Conservation (phyloP, 2,888 invertebrate species). For the Pachliopta kotzebuea region DNA sequence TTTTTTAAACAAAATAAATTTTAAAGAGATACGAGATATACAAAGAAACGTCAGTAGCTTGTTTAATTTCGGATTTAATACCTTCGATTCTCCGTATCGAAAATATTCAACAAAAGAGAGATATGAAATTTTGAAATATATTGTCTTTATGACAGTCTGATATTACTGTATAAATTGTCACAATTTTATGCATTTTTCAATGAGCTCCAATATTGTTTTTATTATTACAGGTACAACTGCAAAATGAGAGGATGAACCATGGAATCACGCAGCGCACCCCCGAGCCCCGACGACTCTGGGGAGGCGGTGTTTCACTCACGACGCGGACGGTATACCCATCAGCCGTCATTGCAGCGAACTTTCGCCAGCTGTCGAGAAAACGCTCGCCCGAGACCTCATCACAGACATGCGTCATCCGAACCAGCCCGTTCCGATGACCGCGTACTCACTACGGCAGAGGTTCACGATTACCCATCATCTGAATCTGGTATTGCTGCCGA, state of each 20-base stretch:
- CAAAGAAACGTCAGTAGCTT: slow-evolving; percentile 72
- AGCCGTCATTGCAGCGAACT: slow-evolving; percentile 72
- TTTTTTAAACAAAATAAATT: slow-evolving; percentile 43
- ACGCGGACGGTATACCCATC: slow-evolving; percentile 84
- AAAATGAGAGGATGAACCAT: slow-evolving; percentile 76
- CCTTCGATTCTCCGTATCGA: slow-evolving; percentile 53
- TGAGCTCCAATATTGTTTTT: no score
- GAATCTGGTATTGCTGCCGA: slow-evolving; percentile 78
- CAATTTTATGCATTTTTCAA: no score
- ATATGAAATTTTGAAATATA: neutral
- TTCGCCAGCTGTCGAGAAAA: slow-evolving; percentile 73
- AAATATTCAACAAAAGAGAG: slow-evolving; percentile 53
- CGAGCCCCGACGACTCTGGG: slow-evolving; percentile 79
- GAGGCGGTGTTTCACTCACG: slow-evolving; percentile 87
- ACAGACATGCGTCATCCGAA: slow-evolving; percentile 70
- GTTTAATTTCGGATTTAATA: slow-evolving; percentile 77
- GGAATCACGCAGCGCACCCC: slow-evolving; percentile 81
- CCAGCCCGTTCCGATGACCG: slow-evolving; percentile 73
- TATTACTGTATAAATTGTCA: neutral
- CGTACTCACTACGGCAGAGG: slow-evolving; percentile 72
- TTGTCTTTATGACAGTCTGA: neutral
- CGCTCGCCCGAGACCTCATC: slow-evolving; percentile 63
- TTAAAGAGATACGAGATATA: slow-evolving; percentile 76
- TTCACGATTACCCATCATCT: slow-evolving; percentile 77
- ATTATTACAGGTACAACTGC: slow-evolving; percentile 51